Conservation (phyloP, 2,888 invertebrate species). For the Deilephila elpenor region DNA sequence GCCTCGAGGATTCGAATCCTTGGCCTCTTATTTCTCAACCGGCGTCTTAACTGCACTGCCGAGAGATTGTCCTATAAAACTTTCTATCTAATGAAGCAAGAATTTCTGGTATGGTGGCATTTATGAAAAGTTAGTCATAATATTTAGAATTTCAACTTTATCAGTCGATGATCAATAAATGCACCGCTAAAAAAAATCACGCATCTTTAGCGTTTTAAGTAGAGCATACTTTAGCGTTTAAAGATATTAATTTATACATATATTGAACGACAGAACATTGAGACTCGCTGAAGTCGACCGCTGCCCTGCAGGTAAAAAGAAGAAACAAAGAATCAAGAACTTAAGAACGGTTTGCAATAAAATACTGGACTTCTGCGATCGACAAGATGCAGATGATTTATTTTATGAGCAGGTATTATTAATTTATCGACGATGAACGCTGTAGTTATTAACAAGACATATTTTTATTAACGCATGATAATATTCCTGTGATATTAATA, state of each 20-base stretch:
- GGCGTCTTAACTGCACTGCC: too few relatives aligned
- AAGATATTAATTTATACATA: neutral
- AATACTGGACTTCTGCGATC: constrained; percentile 70
- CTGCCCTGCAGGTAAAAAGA: constrained; percentile 55
- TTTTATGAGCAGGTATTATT: constrained; percentile 58
- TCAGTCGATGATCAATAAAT: too few relatives aligned
- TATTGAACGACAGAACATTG: constrained; percentile 58
- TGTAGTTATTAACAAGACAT: neutral
- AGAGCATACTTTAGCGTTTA: neutral
- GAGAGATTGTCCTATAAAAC: too few relatives aligned
- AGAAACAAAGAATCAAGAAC: constrained; percentile 67
- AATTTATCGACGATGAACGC: neutral
- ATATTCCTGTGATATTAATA: neutral
- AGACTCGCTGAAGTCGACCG: constrained; percentile 62
- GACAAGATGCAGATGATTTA: constrained; percentile 65
- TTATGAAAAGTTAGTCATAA: too few relatives aligned
- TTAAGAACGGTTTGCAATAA: constrained; percentile 69
- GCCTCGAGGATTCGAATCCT: too few relatives aligned
- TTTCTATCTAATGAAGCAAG: too few relatives aligned
- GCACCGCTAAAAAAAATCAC: too few relatives aligned
- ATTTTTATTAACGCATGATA: neutral
- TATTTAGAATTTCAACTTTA: too few relatives aligned
- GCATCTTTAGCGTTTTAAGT: too few relatives aligned
- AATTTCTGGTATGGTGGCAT: too few relatives aligned
- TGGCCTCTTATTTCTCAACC: too few relatives aligned